phyloP scores from a whole-genome alignment of 2,888 invertebrate genomes.

The Ferdinandea cuprea region DNA sequence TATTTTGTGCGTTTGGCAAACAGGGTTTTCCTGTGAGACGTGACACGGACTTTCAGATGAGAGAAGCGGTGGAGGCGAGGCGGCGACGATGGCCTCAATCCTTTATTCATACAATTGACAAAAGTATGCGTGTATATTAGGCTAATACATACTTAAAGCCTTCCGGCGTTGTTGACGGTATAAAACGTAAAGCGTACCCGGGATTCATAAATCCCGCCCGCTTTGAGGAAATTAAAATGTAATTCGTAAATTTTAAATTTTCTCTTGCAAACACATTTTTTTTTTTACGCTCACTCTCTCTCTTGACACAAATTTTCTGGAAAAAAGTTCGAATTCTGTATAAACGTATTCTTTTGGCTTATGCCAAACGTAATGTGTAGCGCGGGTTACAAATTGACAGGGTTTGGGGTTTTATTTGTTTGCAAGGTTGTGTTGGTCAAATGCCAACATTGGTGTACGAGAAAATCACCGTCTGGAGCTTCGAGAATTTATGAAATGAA shows the following conservation, averaged over 20 bases:
- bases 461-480: conserved; percentile 18
- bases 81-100: conserved; percentile 43
- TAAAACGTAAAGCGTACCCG: background rate
- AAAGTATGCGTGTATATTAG: conserved; percentile 29
- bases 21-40: conserved; percentile 36
- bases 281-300: conserved; percentile 48
- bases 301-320: conserved; percentile 49
- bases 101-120: conserved; percentile 43
- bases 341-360: background rate
- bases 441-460: conserved; percentile 46
- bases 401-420: background rate
- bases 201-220: conserved; percentile 41
- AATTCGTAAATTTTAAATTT: conserved; percentile 44
- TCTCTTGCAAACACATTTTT: conserved; percentile 39
- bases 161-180: background rate
- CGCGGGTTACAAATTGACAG: conserved; percentile 3
- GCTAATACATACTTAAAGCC: conserved; percentile 11
- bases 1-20: conserved; percentile 14
- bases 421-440: conserved; percentile 27
- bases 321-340: conserved; percentile 8
- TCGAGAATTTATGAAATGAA: conserved; percentile 34
- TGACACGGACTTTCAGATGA: conserved; percentile 38
- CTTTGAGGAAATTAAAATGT: conserved; percentile 41
- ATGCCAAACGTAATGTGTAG: background rate
- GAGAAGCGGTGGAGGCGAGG: no score